Evolutionary conservation across 1,140 invertebrate species (phyloP).

Genomic region (Drosophila triauraria): DNA sequence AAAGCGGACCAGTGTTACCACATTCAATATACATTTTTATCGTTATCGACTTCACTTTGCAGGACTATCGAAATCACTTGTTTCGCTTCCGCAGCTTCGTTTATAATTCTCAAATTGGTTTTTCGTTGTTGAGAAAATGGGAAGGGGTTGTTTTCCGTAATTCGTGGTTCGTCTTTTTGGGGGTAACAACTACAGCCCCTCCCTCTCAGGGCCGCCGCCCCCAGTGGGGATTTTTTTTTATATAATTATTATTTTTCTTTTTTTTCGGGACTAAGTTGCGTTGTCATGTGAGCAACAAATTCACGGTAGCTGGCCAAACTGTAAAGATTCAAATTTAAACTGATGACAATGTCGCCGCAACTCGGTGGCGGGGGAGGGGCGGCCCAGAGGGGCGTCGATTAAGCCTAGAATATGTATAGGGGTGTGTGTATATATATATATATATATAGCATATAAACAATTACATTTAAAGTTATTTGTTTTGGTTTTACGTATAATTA

Average conservation of each 20-base stretch:
- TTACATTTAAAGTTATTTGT: slow-evolving; percentile 81
- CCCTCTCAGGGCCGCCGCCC: slow-evolving; percentile 27
- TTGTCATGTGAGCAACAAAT: slow-evolving; percentile 78
- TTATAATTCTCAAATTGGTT: slow-evolving; percentile 66
- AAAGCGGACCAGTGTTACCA: not conserved
- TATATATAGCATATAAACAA: slow-evolving; percentile 69
- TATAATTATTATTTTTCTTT: not conserved
- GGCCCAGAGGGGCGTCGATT: slow-evolving; percentile 17
- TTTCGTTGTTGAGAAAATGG: slow-evolving; percentile 71
- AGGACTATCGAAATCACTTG: slow-evolving; percentile 37
- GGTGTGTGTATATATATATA: slow-evolving; percentile 43
- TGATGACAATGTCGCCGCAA: slow-evolving; percentile 65
- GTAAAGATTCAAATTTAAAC: slow-evolving; percentile 77
- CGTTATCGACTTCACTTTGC: slow-evolving; percentile 1
- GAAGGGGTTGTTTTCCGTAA: not conserved
- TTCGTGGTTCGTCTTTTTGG: not conserved
- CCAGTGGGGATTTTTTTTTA: not conserved
- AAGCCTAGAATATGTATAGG: slow-evolving; percentile 53
- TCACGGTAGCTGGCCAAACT: slow-evolving; percentile 65
- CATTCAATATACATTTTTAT: not conserved
- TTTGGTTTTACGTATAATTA: slow-evolving; percentile 79
- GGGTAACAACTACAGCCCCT: slow-evolving; percentile 49
- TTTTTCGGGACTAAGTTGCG: slow-evolving; percentile 7
- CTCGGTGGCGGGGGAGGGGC: slow-evolving; percentile 32
- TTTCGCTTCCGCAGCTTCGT: slow-evolving; percentile 20